These are phyloP conservation scores for Oreonectes daqikongensis DNA, from an alignment of 2,797 vertebrate genomes.

Conservation along the genomic window DNA sequence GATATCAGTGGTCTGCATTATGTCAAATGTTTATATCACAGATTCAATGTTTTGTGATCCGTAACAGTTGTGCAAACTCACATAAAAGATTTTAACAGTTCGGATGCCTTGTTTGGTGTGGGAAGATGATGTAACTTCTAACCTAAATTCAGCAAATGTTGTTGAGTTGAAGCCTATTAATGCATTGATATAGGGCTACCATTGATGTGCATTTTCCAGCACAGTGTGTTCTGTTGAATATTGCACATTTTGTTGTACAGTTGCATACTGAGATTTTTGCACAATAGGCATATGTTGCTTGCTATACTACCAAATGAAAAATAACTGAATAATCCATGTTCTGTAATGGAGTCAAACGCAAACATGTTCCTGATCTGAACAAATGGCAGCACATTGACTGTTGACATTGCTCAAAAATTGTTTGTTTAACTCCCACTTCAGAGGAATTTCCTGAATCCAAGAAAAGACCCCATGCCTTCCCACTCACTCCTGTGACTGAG, in stretches of 20 bases:
- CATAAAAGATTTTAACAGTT: no score
- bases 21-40: no score
- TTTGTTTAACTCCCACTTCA: slow-evolving; percentile 16
- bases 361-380: background rate
- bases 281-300: background rate
- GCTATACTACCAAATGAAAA: background rate
- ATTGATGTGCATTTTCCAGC: background rate
- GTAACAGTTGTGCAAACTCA: no score
- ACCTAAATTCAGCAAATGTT: no score
- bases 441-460: slow-evolving; percentile 40
- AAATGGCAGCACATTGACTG: background rate
- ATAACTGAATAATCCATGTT: background rate
- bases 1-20: background rate
- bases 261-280: background rate
- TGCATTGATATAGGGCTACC: no score
- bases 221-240: background rate
- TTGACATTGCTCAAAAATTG: slow-evolving; percentile 18
- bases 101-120: no score
- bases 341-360: background rate
- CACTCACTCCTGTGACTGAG: background rate
- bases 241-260: no score
- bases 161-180: no score
- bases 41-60: no score
- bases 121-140: no score
- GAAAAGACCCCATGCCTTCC: background rate